Percentiles rank a stretch among this genome's conserved stretches.
phyloP scores from a whole-genome alignment of 2,888 invertebrate genomes.

The Electrophaes corylata region DNA sequence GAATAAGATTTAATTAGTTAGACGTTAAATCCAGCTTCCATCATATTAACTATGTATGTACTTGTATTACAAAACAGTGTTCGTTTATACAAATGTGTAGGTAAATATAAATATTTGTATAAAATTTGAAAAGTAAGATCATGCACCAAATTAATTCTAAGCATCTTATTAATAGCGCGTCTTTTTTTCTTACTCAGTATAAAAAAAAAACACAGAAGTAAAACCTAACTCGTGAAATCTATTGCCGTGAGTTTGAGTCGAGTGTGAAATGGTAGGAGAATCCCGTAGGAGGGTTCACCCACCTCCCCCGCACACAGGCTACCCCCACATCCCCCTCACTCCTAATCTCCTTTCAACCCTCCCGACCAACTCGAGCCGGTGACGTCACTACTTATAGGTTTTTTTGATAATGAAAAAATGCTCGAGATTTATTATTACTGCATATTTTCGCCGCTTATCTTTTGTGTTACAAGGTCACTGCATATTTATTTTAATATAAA shows the following conservation, averaged over 20 bases:
- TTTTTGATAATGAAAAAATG: slow-evolving; percentile 75
- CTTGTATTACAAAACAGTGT: too few relatives aligned
- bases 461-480: slow-evolving; percentile 52
- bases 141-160: too few relatives aligned
- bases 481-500: slow-evolving; percentile 43
- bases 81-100: too few relatives aligned
- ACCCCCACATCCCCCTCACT: slow-evolving; percentile 55
- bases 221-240: slow-evolving; percentile 18
- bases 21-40: too few relatives aligned
- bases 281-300: slow-evolving; percentile 50
- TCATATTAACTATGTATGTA: too few relatives aligned
- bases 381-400: slow-evolving; percentile 79
- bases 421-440: slow-evolving; percentile 56
- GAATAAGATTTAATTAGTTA: too few relatives aligned
- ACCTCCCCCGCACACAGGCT: slow-evolving; percentile 54
- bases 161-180: slow-evolving; percentile 16
- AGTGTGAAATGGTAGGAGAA: slow-evolving; percentile 52
- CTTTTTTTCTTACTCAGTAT: slow-evolving; percentile 14
- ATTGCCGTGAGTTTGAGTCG: slow-evolving; percentile 45
- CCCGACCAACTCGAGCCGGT: slow-evolving; percentile 62
- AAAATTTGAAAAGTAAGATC: background rate
- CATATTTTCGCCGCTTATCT: slow-evolving; percentile 50
- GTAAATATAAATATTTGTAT: too few relatives aligned
- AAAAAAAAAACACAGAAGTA: slow-evolving; percentile 27
- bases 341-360: slow-evolving; percentile 75